Percentiles rank a stretch among this genome's conserved stretches.
Evolutionary conservation across 2,888 invertebrate species (phyloP).

Genomic region (Ornithoptera alexandrae): DNA sequence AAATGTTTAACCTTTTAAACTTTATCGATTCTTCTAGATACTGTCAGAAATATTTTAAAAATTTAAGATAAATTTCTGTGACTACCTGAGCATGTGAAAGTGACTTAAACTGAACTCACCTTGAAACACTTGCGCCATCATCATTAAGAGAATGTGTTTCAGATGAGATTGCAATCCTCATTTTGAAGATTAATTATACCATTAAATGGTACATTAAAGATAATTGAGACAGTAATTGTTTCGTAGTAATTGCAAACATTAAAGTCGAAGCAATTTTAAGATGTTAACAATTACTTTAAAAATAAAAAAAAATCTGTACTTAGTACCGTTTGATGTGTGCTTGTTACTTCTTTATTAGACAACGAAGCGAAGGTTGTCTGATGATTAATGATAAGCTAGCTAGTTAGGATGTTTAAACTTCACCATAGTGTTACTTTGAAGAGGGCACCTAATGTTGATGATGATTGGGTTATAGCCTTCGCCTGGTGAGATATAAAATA

Average conservation of each 20-base stretch:
- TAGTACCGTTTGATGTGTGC: too few relatives aligned
- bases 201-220: conserved; percentile 2
- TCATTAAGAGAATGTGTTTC: conserved; percentile 1
- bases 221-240: conserved; percentile 11
- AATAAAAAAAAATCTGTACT: not conserved
- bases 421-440: too few relatives aligned
- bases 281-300: not conserved
- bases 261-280: conserved; percentile 1
- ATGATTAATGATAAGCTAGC: too few relatives aligned
- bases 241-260: not conserved
- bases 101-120: not conserved
- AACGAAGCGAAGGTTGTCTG: too few relatives aligned
- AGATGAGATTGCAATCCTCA: conserved; percentile 3
- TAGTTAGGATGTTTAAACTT: too few relatives aligned
- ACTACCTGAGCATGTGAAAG: not conserved
- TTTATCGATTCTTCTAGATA: too few relatives aligned
- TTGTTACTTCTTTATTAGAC: not conserved
- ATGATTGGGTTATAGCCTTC: too few relatives aligned
- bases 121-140: conserved; percentile 20
- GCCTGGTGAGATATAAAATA: too few relatives aligned
- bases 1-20: too few relatives aligned
- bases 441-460: too few relatives aligned
- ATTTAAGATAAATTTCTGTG: not conserved
- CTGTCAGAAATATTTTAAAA: too few relatives aligned
- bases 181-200: conserved; percentile 13